Percentiles rank a stretch among this genome's conserved stretches.
Evolutionary conservation across 1,140 invertebrate genomes (phyloP).

Genomic region (Anoplolepis gracilipes): DNA sequence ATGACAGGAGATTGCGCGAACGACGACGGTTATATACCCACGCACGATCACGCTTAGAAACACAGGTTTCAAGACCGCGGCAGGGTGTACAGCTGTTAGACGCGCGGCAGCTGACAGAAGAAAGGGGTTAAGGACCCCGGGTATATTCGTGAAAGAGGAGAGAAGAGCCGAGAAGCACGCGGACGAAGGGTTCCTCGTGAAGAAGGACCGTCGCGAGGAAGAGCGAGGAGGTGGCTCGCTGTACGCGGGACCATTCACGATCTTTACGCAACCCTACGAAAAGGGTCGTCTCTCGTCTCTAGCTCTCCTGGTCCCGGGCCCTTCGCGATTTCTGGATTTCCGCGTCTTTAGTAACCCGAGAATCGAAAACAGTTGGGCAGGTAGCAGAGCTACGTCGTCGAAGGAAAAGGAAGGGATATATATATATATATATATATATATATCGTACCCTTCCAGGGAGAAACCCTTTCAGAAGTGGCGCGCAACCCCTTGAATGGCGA

Average conservation of each 20-base stretch:
- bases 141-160: constrained; percentile 59
- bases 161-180: constrained; percentile 66
- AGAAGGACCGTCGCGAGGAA: constrained; percentile 58
- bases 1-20: constrained; percentile 15
- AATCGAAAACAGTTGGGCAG: constrained; percentile 84
- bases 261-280: constrained; percentile 34
- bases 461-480: constrained; percentile 80
- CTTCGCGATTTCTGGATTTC: constrained; percentile 85
- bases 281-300: constrained; percentile 36
- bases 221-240: constrained; percentile 43
- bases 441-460: constrained; percentile 70
- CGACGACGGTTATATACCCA: constrained; percentile 50
- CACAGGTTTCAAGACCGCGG: constrained; percentile 52
- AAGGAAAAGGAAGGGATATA: constrained; percentile 58
- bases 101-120: constrained; percentile 83
- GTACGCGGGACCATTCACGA: constrained; percentile 59
- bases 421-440: too few relatives aligned
- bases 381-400: constrained; percentile 70
- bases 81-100: constrained; percentile 83
- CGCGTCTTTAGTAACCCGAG: constrained; percentile 85
- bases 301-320: constrained; percentile 67
- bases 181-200: constrained; percentile 71
- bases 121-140: constrained; percentile 84
- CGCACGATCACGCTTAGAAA: constrained; percentile 63
- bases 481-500: constrained; percentile 61